Evolutionary conservation across 2,113 vertebrate species (phyloP).

Genomic region (Camelus dromedarius): DNA sequence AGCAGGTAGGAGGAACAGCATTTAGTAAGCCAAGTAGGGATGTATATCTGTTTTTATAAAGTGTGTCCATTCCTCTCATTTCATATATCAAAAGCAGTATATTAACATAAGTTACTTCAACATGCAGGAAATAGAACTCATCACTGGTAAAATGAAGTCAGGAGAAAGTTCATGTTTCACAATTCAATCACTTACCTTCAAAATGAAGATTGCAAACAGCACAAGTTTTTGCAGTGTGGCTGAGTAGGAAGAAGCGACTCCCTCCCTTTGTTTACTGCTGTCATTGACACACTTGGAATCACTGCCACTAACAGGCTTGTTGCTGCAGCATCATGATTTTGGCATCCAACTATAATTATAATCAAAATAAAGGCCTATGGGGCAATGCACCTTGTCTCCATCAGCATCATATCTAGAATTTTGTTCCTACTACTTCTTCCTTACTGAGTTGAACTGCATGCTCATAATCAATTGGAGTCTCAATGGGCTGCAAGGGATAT

Average conservation of each 20-base stretch:
- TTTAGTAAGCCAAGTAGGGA: slow-evolving; percentile 52
- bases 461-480: neutral
- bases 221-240: neutral
- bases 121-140: slow-evolving; percentile 32
- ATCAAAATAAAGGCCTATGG: neutral
- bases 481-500: neutral
- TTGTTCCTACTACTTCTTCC: neutral
- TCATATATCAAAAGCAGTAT: slow-evolving; percentile 52
- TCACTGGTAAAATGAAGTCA: neutral
- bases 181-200: neutral
- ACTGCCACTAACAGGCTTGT: neutral
- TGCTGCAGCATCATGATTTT: neutral
- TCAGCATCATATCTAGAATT: neutral
- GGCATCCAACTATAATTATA: neutral
- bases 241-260: neutral
- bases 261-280: neutral
- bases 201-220: neutral
- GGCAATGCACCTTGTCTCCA: neutral
- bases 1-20: slow-evolving; percentile 20
- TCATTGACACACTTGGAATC: neutral
- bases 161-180: slow-evolving; percentile 10
- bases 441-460: neutral
- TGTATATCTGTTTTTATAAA: slow-evolving; percentile 36
- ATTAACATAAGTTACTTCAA: slow-evolving; percentile 48
- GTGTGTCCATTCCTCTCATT: slow-evolving; percentile 14